A percentile compares a stretch with the other conserved stretches of the same genome.
phyloP scores from a whole-genome alignment of 2,113 vertebrate species.

The Cebidichthys violaceus region DNA sequence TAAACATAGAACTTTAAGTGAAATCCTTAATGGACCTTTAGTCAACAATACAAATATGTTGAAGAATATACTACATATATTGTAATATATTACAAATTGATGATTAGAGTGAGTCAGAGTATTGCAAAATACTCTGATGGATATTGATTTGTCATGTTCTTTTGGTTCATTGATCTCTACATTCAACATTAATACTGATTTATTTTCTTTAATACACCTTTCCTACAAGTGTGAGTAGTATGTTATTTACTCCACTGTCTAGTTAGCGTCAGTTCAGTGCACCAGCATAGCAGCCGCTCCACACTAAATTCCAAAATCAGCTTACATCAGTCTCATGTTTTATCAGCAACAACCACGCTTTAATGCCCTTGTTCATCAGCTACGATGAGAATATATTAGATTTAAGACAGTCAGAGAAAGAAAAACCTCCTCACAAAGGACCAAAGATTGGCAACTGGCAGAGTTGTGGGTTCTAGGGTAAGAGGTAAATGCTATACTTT shows the following conservation, averaged over 20 bases:
- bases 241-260: neutral
- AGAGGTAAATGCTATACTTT: neutral
- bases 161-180: neutral
- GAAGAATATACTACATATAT: neutral
- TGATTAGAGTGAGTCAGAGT: neutral
- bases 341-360: neutral
- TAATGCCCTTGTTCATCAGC: neutral
- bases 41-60: neutral
- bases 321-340: neutral
- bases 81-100: neutral
- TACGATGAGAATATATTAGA: neutral
- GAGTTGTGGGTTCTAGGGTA: neutral
- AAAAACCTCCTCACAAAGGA: neutral
- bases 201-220: neutral
- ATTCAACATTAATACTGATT: neutral
- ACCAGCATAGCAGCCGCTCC: neutral
- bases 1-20: neutral
- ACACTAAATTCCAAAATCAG: neutral
- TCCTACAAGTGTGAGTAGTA: neutral
- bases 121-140: neutral
- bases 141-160: neutral
- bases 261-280: conserved; percentile 2
- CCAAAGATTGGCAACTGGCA: neutral
- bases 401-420: neutral
- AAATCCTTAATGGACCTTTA: neutral